Percentiles rank a stretch among this genome's conserved stretches.
Conservation (phyloP, 2,113 vertebrate genomes). For the Antigone vipio region DNA sequence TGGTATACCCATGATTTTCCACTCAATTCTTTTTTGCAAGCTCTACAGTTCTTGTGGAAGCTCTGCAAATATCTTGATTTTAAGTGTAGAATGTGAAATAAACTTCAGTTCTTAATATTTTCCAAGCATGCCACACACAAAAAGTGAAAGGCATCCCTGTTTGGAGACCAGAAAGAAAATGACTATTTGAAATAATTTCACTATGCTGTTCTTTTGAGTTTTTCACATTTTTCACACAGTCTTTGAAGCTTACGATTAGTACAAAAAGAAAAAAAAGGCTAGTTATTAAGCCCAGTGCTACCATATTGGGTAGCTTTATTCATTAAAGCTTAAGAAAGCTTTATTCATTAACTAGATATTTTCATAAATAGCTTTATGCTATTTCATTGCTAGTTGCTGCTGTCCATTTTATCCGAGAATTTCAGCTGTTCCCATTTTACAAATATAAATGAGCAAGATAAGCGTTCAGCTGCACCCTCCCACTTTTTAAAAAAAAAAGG, state of each 20-base stretch:
- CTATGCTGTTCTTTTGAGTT: neutral
- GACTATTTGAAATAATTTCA: neutral
- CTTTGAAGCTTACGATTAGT: neutral
- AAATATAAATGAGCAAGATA: neutral
- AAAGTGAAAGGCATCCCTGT: neutral
- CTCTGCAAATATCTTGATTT: neutral
- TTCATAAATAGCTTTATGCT: too few relatives aligned
- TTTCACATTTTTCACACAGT: neutral
- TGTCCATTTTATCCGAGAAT: neutral
- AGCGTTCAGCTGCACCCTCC: neutral
- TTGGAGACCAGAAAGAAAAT: neutral
- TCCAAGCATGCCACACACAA: neutral
- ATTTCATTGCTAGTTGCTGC: neutral
- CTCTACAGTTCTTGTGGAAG: neutral
- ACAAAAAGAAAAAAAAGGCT: neutral
- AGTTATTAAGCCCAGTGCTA: neutral
- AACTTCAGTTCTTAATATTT: neutral
- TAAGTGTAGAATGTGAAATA: neutral
- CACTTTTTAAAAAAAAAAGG: neutral
- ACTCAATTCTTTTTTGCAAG: neutral
- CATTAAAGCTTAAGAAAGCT: neutral
- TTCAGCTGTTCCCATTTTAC: neutral
- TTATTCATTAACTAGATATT: neutral
- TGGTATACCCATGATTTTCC: rapidly evolving
- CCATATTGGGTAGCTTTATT: neutral